phyloP scores from a whole-genome alignment of 1,140 invertebrate species.

The Belonocnema kinseyi region DNA sequence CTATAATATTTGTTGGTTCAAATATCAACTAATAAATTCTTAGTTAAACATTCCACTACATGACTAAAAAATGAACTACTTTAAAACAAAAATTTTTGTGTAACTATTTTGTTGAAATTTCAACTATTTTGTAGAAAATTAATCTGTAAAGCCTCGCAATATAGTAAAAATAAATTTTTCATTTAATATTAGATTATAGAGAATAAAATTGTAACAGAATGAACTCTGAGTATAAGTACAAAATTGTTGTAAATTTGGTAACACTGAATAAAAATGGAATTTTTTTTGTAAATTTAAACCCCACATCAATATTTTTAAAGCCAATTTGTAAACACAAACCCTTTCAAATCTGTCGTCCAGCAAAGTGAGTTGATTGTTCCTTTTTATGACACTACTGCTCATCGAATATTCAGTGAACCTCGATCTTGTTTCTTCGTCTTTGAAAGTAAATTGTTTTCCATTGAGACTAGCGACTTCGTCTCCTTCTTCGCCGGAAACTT shows the following conservation, averaged over 20 bases:
- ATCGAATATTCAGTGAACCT: conserved; percentile 96
- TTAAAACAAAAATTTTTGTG: too few relatives aligned
- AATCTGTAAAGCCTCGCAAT: too few relatives aligned
- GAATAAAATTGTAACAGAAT: conserved; percentile 34
- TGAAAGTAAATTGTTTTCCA: conserved; percentile 73
- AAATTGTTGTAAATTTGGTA: too few relatives aligned
- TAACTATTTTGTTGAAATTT: too few relatives aligned
- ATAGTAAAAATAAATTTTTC: too few relatives aligned
- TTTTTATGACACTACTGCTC: conserved; percentile 91
- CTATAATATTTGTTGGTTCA: too few relatives aligned
- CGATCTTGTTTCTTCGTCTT: conserved; percentile 89
- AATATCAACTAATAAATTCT: too few relatives aligned
- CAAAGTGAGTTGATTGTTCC: conserved; percentile 89
- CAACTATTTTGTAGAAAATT: too few relatives aligned
- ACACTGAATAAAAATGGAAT: too few relatives aligned
- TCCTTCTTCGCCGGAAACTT: conserved; percentile 69
- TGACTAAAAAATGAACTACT: too few relatives aligned
- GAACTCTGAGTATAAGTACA: not conserved
- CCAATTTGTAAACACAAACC: conserved; percentile 70
- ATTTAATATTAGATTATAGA: too few relatives aligned
- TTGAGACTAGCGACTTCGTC: conserved; percentile 77
- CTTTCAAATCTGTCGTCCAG: conserved; percentile 95
- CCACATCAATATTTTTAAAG: not conserved
- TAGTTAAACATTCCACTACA: too few relatives aligned
- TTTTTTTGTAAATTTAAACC: not conserved